These are phyloP conservation scores for Gymnoscopelus braueri DNA, from an alignment of 2,797 vertebrate genomes.

Conservation along the genomic window DNA sequence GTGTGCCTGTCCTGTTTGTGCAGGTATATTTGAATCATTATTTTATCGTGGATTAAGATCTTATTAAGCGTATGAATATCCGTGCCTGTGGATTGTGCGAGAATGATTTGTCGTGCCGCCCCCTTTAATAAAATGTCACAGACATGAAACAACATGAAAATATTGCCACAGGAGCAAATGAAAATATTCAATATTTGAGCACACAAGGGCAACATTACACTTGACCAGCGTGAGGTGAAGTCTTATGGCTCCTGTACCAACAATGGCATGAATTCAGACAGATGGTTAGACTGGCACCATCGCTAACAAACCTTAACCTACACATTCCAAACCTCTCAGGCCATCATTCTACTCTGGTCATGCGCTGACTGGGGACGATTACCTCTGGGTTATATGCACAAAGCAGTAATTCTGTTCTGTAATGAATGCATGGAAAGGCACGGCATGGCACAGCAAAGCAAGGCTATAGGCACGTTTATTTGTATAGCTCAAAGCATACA, in stretches of 20 bases:
- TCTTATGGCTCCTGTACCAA: not conserved
- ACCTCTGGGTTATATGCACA: not conserved
- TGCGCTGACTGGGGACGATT: not conserved
- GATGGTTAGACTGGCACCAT: not conserved
- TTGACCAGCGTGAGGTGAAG: not conserved
- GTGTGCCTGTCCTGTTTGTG: too few species aligned
- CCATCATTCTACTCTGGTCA: not conserved
- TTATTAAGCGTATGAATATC: not conserved
- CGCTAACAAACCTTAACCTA: slow-evolving; percentile 11
- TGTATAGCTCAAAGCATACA: too few species aligned
- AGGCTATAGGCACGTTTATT: too few species aligned
- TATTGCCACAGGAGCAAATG: not conserved
- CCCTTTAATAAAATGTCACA: not conserved
- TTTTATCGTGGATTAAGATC: too few species aligned
- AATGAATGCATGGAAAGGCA: not conserved
- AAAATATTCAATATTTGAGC: slow-evolving; percentile 5
- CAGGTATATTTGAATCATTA: too few species aligned
- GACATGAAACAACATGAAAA: not conserved
- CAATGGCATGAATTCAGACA: slow-evolving; percentile 1
- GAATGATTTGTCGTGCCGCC: not conserved
- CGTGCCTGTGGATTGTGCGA: not conserved
- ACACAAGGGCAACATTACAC: not conserved
- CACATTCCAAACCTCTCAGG: not conserved
- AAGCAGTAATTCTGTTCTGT: not conserved
- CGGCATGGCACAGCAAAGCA: too few species aligned